Base-by-base conservation (phyloP, 2,113 vertebrate species). In the Callocephalon fimbriatum region DNA sequence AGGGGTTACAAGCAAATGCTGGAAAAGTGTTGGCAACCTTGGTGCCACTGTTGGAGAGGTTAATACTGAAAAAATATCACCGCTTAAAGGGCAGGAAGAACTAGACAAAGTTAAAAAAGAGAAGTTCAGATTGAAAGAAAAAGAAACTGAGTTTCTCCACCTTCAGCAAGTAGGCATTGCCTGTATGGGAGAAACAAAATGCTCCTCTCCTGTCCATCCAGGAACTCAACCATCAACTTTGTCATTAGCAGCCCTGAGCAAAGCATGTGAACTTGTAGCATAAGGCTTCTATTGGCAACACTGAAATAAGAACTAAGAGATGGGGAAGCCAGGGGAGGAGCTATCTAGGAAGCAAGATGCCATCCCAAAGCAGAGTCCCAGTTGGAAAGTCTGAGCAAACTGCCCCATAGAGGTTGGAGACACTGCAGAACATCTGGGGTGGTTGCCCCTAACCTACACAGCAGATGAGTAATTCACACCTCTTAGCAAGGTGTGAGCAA, bases 181-280 rank as follows among this genome's bases (percentile, higher is more conserved):
- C 70, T 89, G 40, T 53, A 23, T 4, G 25, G 51, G 59, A 70
- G 71, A 67, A 95, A 40, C 71, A 91, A 90, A 90, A 84, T 0
- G 0, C 25, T 74, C 20, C 26, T 53, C 37, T 85, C 42, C 65
- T 62, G 65, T 79, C 80, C 63, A 53, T 32, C 50, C 51, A 77
- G 79, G 74, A 96, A 90, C 42, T 70, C 40, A 81, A 59, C 47
- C 14, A 18, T 0, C 51, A 79, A 75, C 67, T 71, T 87, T 15
- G 21, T 22, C 70, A 26, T 3, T 50, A 26, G 83, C 72, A 88
- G 94, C 92, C 97, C 94, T 97, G 95, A 97, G 94, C 79, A 86
- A 93, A 95, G 78, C 93, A 37, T 8, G 35, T 75, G 61, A 88
- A 88, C 61, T 29, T 40, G 61, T 32, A 73, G 73, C 58, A 1